Evolutionary conservation across 1,140 invertebrate species (phyloP).

Genomic region (Bathynomus jamesi): DNA sequence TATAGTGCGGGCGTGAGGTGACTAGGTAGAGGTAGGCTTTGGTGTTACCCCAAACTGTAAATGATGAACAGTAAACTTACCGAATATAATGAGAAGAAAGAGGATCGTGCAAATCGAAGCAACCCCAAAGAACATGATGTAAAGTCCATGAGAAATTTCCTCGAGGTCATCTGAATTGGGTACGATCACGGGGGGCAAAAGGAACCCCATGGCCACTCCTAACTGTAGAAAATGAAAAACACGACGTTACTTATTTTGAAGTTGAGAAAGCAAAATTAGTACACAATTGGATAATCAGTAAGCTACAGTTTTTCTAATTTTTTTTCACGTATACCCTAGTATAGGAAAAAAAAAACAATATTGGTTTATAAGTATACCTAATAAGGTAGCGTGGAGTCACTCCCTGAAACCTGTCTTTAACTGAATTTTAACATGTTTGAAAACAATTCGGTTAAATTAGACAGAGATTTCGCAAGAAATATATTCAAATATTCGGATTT

Average conservation of each 20-base stretch:
- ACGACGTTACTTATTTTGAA: no score
- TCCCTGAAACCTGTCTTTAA: no score
- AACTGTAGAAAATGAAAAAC: constrained; percentile 53
- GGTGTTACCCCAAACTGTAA: neutral
- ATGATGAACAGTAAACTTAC: neutral
- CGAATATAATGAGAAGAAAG: neutral
- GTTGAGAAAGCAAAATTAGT: neutral
- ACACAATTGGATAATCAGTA: neutral
- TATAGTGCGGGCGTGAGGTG: no score
- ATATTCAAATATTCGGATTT: no score
- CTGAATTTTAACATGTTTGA: no score
- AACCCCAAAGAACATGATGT: constrained; percentile 62
- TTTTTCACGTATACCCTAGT: no score
- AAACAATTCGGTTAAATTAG: no score
- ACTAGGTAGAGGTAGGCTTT: no score
- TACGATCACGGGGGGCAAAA: constrained; percentile 78
- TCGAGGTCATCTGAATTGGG: constrained; percentile 48
- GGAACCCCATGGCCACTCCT: constrained; percentile 79
- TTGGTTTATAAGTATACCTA: no score
- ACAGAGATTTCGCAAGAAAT: no score
- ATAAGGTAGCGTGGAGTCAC: no score
- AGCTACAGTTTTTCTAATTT: neutral
- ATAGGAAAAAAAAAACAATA: no score
- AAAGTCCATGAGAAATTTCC: constrained; percentile 58
- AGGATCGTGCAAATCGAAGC: neutral